phyloP scores from a whole-genome alignment of 2,888 invertebrate genomes.

The Bombyx huttoni region DNA sequence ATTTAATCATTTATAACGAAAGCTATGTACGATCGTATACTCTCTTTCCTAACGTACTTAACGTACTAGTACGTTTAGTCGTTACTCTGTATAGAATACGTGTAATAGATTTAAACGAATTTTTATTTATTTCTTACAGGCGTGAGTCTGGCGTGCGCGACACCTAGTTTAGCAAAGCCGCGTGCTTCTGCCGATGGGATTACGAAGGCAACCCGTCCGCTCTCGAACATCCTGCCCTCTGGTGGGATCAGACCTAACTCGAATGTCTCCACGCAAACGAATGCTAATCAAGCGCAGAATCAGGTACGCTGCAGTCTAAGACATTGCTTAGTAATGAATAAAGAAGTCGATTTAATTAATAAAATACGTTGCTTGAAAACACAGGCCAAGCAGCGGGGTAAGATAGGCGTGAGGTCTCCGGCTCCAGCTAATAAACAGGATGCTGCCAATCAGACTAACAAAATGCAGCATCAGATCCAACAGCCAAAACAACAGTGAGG shows the following conservation, averaged over 20 bases:
- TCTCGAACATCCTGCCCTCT: conserved; percentile 75
- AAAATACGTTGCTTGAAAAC: too few relatives aligned
- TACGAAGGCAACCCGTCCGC: conserved; percentile 54
- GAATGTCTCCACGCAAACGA: conserved; percentile 89
- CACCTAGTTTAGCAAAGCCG: conserved; percentile 41
- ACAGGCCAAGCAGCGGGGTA: conserved; percentile 79
- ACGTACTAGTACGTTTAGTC: too few relatives aligned
- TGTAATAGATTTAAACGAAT: too few relatives aligned
- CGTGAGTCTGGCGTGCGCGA: conserved; percentile 50
- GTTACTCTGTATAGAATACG: too few relatives aligned
- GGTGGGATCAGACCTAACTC: conserved; percentile 80
- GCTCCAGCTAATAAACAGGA: conserved; percentile 79
- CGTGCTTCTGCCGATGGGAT: conserved; percentile 48
- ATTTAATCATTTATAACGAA: background rate
- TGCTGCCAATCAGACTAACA: conserved; percentile 81
- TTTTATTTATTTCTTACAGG: conserved; percentile 17
- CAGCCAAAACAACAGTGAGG: conserved; percentile 59
- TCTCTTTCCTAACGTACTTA: background rate
- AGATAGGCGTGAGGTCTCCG: conserved; percentile 75
- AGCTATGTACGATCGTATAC: background rate
- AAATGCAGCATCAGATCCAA: conserved; percentile 61
- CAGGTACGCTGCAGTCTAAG: conserved; percentile 35
- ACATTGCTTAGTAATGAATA: too few relatives aligned
- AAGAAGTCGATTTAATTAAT: background rate
- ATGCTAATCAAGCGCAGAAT: conserved; percentile 61